A percentile compares a stretch with the other conserved stretches of the same genome.
These are phyloP conservation scores for Plagodis pulveraria DNA, from an alignment of 2,888 invertebrate species.

Conservation along the genomic window DNA sequence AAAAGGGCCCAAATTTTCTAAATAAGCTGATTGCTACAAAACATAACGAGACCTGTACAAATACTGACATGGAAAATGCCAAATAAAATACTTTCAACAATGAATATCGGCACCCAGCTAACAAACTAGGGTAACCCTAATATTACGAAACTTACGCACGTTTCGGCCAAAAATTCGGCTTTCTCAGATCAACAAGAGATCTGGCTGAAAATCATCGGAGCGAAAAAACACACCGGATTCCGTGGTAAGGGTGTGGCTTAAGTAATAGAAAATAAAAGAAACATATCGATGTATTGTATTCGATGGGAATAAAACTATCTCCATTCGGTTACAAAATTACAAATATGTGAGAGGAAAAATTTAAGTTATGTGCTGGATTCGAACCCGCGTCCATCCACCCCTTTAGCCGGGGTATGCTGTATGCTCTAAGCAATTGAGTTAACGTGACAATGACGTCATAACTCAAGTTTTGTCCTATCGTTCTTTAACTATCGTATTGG, in stretches of 20 bases:
- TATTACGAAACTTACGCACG: conserved; percentile 72
- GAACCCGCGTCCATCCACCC: no score
- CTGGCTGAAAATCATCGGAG: conserved; percentile 74
- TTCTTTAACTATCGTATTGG: no score
- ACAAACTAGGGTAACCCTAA: conserved; percentile 57
- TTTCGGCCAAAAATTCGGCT: conserved; percentile 73
- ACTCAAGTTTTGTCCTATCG: no score
- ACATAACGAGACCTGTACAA: conserved; percentile 50
- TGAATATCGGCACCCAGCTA: conserved; percentile 44
- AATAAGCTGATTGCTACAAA: conserved; percentile 20
- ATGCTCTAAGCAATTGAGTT: no score
- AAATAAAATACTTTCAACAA: conserved; percentile 50
- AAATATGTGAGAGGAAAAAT: no score
- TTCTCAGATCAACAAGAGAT: conserved; percentile 80
- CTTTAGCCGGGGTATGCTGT: no score
- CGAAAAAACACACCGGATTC: conserved; percentile 73
- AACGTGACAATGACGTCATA: no score
- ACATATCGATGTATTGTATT: no score
- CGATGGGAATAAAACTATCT: no score
- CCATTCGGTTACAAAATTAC: no score
- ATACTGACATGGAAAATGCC: conserved; percentile 41
- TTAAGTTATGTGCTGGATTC: no score
- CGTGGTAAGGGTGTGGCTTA: conserved; percentile 39
- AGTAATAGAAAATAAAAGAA: conserved; percentile 15
- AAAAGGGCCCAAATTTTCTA: conserved; percentile 17